Evolutionary conservation across 2,113 vertebrate species (phyloP).

Genomic region (Rhineura floridana): DNA sequence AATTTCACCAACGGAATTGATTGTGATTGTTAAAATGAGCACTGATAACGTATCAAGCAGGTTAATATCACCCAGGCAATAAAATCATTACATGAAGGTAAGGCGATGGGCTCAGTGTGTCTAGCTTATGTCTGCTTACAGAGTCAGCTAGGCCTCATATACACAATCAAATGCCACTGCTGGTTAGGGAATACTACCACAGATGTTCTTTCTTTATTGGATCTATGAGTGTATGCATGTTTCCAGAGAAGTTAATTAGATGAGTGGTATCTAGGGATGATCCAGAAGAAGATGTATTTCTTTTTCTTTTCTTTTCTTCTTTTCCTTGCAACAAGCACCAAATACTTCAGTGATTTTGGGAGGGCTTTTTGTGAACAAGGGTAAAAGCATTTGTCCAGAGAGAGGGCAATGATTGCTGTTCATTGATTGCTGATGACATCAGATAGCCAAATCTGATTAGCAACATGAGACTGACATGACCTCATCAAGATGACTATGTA

Average conservation of each 20-base stretch:
- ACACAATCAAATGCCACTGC: constrained; percentile 2
- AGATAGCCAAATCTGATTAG: background rate
- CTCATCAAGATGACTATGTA: background rate
- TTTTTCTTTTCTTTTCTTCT: background rate
- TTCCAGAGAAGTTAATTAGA: background rate
- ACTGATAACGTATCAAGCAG: constrained; percentile 59
- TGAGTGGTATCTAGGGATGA: background rate
- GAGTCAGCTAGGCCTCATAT: background rate
- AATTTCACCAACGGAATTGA: constrained; percentile 64
- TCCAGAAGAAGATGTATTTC: background rate
- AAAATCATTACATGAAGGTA: constrained; percentile 54
- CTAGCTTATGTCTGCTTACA: background rate
- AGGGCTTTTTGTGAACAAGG: background rate
- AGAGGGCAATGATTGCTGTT: background rate
- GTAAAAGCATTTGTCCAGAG: background rate
- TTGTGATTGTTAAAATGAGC: constrained; percentile 45
- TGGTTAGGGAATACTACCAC: background rate
- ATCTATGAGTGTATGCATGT: background rate
- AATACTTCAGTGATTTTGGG: background rate
- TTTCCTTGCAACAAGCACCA: background rate
- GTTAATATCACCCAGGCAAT: constrained; percentile 56
- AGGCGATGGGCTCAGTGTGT: constrained; percentile 29
- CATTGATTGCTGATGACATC: background rate
- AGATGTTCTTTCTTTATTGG: background rate
- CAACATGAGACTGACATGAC: background rate